Evolutionary conservation across 1,140 invertebrate genomes (phyloP).

Genomic region (Aleiodes sp.): DNA sequence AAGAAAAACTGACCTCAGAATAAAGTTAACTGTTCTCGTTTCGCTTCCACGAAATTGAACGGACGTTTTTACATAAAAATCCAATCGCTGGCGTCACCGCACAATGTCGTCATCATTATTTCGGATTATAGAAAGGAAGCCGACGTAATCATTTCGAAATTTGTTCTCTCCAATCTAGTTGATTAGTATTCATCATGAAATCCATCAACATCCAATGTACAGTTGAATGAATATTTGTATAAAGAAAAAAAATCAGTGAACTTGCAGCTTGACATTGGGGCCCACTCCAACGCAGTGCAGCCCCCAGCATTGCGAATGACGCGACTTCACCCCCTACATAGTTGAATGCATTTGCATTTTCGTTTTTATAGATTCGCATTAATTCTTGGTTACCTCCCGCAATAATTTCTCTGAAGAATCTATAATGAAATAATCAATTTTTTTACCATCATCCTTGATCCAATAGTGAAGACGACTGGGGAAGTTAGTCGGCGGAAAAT

Average conservation of each 20-base stretch:
- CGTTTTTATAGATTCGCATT: not conserved
- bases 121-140: too few species aligned
- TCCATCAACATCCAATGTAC: too few species aligned
- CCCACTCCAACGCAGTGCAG: not conserved
- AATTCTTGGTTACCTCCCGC: not conserved
- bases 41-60: not conserved
- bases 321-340: constrained; percentile 17
- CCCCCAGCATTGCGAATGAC: constrained; percentile 16
- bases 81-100: not conserved
- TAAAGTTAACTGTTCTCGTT: too few species aligned
- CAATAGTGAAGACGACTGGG: not conserved
- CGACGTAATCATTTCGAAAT: too few species aligned
- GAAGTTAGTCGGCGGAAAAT: constrained; percentile 39
- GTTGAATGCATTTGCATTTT: not conserved
- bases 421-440: not conserved
- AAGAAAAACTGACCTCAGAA: too few species aligned
- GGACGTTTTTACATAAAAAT: not conserved
- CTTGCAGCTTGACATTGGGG: constrained; percentile 16
- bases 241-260: not conserved
- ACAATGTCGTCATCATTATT: constrained; percentile 15
- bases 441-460: not conserved
- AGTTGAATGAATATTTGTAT: too few species aligned
- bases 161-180: too few species aligned
- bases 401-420: not conserved
- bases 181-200: not conserved